Evolutionary conservation across 2,888 invertebrate genomes (phyloP).

Genomic region (Achlya flavicornis): DNA sequence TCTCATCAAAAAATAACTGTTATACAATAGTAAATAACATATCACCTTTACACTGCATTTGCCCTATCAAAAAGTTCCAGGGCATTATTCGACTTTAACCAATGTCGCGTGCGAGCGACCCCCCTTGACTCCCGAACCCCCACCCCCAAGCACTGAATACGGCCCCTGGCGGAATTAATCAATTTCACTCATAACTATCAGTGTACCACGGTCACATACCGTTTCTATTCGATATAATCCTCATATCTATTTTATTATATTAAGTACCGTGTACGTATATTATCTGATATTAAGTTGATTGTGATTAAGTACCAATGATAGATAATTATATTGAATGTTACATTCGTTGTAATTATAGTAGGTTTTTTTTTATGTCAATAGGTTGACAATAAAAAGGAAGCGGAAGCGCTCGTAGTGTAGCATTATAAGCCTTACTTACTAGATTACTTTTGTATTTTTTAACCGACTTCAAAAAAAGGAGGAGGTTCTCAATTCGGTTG

Average conservation of each 20-base stretch:
- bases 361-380: too few species aligned
- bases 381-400: too few species aligned
- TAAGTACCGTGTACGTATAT: slow-evolving; percentile 14
- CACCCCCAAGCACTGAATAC: slow-evolving; percentile 14
- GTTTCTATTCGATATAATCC: slow-evolving; percentile 31
- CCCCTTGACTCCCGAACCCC: slow-evolving; percentile 16
- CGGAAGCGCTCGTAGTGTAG: too few species aligned
- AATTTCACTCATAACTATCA: slow-evolving; percentile 60
- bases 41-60: slow-evolving; percentile 33
- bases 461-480: too few species aligned
- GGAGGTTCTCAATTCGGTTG: too few species aligned
- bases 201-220: slow-evolving; percentile 36
- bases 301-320: background rate
- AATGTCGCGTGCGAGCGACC: slow-evolving; percentile 53
- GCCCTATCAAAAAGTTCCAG: slow-evolving; percentile 67
- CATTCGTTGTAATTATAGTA: too few species aligned
- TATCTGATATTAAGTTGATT: background rate
- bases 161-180: slow-evolving; percentile 53
- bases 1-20: background rate
- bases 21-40: background rate
- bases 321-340: too few species aligned
- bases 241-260: slow-evolving; percentile 16
- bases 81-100: slow-evolving; percentile 61
- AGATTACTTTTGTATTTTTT: too few species aligned
- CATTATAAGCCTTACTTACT: too few species aligned